Evolutionary conservation across 2,797 vertebrate species (phyloP), one percentile per base, ranked within the genome.

Genomic region (Cuniculus paca): DNA sequence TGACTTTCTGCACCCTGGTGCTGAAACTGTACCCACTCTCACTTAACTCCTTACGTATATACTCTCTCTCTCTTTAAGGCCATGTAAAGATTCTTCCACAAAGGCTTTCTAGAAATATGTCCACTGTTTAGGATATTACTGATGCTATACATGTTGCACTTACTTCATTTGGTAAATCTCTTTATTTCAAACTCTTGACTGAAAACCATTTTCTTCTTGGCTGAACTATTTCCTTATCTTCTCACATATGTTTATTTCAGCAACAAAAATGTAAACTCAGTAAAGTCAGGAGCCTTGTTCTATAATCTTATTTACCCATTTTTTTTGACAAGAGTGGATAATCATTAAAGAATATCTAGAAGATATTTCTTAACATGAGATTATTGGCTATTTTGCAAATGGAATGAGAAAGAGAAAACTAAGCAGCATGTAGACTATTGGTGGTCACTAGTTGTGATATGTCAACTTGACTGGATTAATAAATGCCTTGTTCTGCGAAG

Each of bases 161-260:
- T 63, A 31, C 87, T 85, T 50, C 74, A 90, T 86, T 84, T 91
- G 95, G 19, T 85, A 85, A 88, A 26, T 74, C n/a, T 93, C 34
- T 92, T 94, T 54, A 54, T 54, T 54, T 54, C 52, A 54, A 54
- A 54, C 52, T 54, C 52, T 54, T 54, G 31, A 36, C 36, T 82
- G 68, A n/a, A 93, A 85, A 89, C 9, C 14, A 26, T 77, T 89
- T 91, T 93, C 63, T 93, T 81, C 13, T 70, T 95, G 60, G 3
- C 22, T 58, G n/a, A 77, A 39, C 85, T 93, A 89, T 93, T 93
- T 85, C 11, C 8, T 94, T 81, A 70, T 72, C 22, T 79, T 94
- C 4, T 75, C 54, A 31, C 72, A 52, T 31, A 24, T 68, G 5
- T 74, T 92, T 77, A 82, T 65, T 82, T 95, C 50, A 95, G 19